Base-by-base conservation (phyloP, 2,113 vertebrate species). In the Myiozetetes cayanensis region DNA sequence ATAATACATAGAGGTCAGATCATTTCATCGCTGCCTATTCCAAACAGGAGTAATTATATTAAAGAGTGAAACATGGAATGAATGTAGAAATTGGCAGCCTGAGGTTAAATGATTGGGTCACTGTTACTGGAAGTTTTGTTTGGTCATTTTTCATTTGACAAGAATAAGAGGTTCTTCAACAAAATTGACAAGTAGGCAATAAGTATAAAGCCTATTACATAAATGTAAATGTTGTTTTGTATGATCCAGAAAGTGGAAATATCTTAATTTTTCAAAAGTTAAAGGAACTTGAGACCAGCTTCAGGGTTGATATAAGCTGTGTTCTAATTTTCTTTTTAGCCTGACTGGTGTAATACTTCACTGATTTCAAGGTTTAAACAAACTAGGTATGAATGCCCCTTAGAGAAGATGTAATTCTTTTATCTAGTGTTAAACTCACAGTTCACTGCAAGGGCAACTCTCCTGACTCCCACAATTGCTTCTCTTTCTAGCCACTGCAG, bases 21-120 rank as follows among this genome's bases (percentile, higher is more conserved):
- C 43, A 94, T 85, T 97, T 96, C 61, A 89, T 97, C 91, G 91
- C 61, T 96, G 95, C 95, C 95, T 85, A 21, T 93, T 97, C 76
- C 76, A 72, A 95, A 90, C n/a, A 63, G 53, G 31, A 86, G 78
- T 92, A 96, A 96, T 95, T 90, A 74, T 67, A 92, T 96, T 96
- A 95, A 65, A 84, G 62, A 70, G n/a, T 76, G 81, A 97, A 97
- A 87, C 74, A 67, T 4, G 46, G 61, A 92, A 78, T 82, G 44
- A 84, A 82, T 87, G 22, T 78, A 84, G 67, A 89, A 94, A 47
- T 62, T 68, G 67, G 61, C 73, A 94, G 59, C 90, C 84, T 37
- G 44, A 96, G 87, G 76, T 97, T 97, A 95, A 97, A 95, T 1
- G 6, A 46, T 43, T 83, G 65, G 71, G 55, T 97, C 91, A 87